Conservation (phyloP, 2,888 invertebrate genomes). For the Lamproptera curius region DNA sequence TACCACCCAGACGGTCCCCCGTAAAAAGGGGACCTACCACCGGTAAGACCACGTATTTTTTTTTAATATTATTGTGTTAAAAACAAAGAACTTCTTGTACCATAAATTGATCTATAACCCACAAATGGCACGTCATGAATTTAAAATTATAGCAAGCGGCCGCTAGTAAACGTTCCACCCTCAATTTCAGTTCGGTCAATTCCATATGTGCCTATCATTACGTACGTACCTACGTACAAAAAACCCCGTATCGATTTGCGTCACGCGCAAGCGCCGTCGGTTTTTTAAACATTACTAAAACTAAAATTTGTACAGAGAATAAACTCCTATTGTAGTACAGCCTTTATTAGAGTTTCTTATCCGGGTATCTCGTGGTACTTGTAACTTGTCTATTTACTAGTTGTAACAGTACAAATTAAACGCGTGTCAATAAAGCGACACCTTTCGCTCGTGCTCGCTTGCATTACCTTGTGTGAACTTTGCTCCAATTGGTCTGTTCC, state of each 20-base stretch:
- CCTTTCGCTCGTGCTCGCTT: conserved; percentile 32
- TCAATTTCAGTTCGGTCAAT: conserved; percentile 13
- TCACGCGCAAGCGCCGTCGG: conserved; percentile 64
- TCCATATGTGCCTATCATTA: conserved; percentile 13
- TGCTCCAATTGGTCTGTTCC: conserved; percentile 57
- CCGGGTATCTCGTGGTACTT: no score
- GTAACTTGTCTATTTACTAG: background rate
- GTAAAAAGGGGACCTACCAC: no score
- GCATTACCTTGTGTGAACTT: conserved; percentile 43
- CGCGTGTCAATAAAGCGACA: conserved; percentile 34
- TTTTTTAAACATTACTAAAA: no score
- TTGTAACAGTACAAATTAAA: conserved; percentile 24
- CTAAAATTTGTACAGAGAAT: no score
- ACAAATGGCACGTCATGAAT: background rate
- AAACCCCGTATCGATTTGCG: conserved; percentile 51
- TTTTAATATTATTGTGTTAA: background rate
- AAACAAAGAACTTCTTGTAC: background rate
- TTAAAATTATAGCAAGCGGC: background rate
- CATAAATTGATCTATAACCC: no score
- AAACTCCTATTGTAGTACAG: no score
- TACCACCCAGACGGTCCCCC: no score
- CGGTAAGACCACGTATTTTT: background rate
- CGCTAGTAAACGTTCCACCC: background rate
- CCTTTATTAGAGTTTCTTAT: no score
- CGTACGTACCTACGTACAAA: conserved; percentile 21